Conservation (phyloP, 1,140 invertebrate species). For the Drosophila ogumai region DNA sequence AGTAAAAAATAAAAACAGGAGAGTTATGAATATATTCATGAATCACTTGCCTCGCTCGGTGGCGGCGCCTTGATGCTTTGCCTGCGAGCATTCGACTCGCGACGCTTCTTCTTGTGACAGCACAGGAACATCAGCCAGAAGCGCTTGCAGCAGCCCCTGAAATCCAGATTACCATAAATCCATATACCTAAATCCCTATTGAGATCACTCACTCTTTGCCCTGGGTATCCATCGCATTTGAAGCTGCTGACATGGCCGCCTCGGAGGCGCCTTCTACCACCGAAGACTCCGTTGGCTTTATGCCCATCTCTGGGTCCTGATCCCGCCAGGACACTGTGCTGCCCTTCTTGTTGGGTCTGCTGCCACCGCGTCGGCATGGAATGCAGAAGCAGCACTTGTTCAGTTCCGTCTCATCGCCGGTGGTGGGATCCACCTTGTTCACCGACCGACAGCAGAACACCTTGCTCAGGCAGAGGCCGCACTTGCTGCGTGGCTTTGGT, state of each 20-base stretch:
- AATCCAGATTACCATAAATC: not conserved
- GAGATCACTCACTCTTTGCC: constrained; percentile 54
- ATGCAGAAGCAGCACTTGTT: constrained; percentile 82
- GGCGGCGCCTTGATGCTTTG: constrained; percentile 87
- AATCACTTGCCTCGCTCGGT: constrained; percentile 86
- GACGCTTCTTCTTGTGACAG: constrained; percentile 82
- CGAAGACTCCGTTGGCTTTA: constrained; percentile 70
- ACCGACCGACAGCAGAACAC: constrained; percentile 82
- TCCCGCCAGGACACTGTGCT: constrained; percentile 80
- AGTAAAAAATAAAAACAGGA: not conserved
- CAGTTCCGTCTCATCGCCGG: constrained; percentile 75
- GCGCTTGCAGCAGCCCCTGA: constrained; percentile 75
- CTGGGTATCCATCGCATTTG: constrained; percentile 42
- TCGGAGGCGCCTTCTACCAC: constrained; percentile 76
- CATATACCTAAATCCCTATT: not conserved
- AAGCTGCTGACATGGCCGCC: constrained; percentile 39
- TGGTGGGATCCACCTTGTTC: constrained; percentile 78
- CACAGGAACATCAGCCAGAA: constrained; percentile 76
- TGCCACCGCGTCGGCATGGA: constrained; percentile 72
- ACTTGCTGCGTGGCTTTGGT: constrained; percentile 61
- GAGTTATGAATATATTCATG: not conserved
- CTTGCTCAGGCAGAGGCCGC: constrained; percentile 75
- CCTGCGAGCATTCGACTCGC: constrained; percentile 85
- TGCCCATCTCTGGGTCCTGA: constrained; percentile 76
- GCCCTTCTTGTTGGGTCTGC: constrained; percentile 46